phyloP scores from a whole-genome alignment of 2,797 vertebrate species.

The Nyctibius grandis region DNA sequence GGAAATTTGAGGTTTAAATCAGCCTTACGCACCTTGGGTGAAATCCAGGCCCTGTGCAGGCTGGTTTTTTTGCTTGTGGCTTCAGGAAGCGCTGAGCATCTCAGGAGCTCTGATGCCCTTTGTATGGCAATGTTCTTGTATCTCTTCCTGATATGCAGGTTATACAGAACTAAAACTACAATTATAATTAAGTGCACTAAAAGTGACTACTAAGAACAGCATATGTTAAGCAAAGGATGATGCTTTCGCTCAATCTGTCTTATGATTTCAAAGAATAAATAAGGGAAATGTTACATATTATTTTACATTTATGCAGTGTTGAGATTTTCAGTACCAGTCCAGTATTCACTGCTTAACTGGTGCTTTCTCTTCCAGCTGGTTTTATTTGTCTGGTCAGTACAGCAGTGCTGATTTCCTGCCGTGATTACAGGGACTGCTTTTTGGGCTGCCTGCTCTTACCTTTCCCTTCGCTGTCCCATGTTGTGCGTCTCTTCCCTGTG shows the following conservation, averaged over 20 bases:
- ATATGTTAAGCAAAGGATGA: background rate
- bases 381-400: background rate
- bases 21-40: background rate
- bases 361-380: background rate
- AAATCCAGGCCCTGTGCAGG: background rate
- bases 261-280: background rate
- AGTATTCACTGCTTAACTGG: fast-evolving
- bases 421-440: background rate
- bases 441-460: background rate
- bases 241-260: background rate
- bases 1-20: background rate
- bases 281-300: background rate
- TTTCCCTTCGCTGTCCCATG: background rate
- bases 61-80: background rate
- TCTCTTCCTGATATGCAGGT: background rate
- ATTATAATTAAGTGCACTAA: fast-evolving
- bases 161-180: background rate
- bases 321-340: background rate
- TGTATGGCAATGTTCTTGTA: too few relatives aligned
- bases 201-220: background rate
- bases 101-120: background rate
- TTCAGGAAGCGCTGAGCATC: background rate
- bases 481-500: background rate
- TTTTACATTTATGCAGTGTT: background rate
- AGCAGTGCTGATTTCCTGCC: background rate